These are phyloP conservation scores for Heloderma charlesbogerti DNA, from an alignment of 2,113 vertebrate genomes.

Conservation along the genomic window DNA sequence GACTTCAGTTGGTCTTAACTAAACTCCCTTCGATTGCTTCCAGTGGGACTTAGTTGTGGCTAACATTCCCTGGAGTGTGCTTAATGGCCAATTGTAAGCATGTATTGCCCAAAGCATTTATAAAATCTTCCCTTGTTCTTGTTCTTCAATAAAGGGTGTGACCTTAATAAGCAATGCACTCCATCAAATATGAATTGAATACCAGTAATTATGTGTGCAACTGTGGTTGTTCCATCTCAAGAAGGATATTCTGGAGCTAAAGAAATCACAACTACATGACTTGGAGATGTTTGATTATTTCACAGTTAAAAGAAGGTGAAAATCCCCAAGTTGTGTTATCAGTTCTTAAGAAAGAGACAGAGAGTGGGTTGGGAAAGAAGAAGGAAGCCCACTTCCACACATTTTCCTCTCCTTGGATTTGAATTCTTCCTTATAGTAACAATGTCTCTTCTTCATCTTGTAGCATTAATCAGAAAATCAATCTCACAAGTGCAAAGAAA, in stretches of 20 bases:
- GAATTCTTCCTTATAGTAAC: neutral
- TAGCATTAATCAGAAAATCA: slow-evolving; percentile 37
- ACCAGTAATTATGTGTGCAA: neutral
- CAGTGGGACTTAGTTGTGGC: neutral
- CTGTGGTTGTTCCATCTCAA: neutral
- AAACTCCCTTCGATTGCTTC: neutral
- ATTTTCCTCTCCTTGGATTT: slow-evolving; percentile 16
- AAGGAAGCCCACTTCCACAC: neutral
- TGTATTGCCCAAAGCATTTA: neutral
- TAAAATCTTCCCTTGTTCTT: neutral
- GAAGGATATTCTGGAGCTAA: neutral
- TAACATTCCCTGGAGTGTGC: neutral
- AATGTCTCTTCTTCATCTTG: slow-evolving; percentile 11
- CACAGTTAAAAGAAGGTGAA: neutral
- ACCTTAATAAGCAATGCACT: neutral
- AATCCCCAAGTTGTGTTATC: too few species aligned
- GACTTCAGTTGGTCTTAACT: neutral
- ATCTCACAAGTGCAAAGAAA: slow-evolving; percentile 30
- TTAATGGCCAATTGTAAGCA: neutral
- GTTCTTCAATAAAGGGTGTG: neutral
- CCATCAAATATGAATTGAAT: neutral
- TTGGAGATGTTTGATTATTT: neutral
- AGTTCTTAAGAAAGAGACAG: neutral
- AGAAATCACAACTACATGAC: neutral
- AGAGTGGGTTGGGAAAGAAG: neutral